Conservation (phyloP, 1,140 invertebrate species). For the Yoshiicerus persimilis region DNA sequence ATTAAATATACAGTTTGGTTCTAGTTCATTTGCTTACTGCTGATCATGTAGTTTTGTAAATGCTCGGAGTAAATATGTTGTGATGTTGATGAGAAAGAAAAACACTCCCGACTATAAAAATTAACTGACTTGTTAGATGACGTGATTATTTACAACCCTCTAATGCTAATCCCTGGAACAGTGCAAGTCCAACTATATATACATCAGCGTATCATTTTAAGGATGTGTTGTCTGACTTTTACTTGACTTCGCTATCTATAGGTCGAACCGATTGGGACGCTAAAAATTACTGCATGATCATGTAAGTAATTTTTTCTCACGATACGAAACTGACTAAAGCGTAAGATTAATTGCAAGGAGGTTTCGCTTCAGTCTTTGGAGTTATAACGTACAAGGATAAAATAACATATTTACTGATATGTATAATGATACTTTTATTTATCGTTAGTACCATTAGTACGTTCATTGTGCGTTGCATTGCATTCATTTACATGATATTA, state of each 20-base stretch:
- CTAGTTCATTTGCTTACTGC: neutral
- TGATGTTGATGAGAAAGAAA: neutral
- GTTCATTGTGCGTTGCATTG: too few species aligned
- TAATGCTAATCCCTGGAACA: neutral
- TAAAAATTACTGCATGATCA: neutral
- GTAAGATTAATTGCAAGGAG: neutral
- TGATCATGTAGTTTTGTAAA: neutral
- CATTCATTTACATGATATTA: too few species aligned
- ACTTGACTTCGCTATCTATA: neutral
- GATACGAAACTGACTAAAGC: neutral
- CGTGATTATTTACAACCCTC: neutral
- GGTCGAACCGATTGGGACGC: neutral
- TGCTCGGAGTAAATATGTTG: neutral
- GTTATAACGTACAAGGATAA: too few species aligned
- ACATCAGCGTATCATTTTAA: neutral
- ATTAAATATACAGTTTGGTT: neutral
- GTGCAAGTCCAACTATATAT: neutral
- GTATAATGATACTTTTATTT: too few species aligned
- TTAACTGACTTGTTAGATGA: neutral
- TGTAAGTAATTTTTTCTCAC: neutral
- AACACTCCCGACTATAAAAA: neutral
- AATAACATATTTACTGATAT: too few species aligned
- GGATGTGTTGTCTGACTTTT: neutral
- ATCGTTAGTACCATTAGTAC: too few species aligned
- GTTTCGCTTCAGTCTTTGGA: too few species aligned